These are phyloP conservation scores for Drosophila suzukii DNA, from an alignment of 1,140 invertebrate genomes.

Conservation along the genomic window DNA sequence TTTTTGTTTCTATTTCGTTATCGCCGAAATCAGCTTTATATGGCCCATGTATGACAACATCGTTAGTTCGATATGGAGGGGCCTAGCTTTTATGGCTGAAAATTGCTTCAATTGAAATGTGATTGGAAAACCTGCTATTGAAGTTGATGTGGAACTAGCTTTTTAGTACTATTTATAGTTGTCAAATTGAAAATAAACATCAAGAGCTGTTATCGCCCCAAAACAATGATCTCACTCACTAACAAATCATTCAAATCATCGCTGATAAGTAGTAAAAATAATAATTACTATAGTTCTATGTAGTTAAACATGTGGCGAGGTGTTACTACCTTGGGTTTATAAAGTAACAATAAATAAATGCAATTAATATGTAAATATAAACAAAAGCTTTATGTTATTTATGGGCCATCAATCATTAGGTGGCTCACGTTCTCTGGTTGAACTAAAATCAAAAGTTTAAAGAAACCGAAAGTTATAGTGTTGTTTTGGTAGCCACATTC, in stretches of 20 bases:
- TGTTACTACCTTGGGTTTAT: not conserved
- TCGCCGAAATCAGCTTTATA: constrained; percentile 34
- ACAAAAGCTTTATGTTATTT: constrained; percentile 4
- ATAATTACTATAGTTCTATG: constrained; percentile 3
- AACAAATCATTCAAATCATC: constrained; percentile 18
- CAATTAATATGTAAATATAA: constrained; percentile 15
- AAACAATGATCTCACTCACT: constrained; percentile 31
- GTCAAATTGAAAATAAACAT: constrained; percentile 22
- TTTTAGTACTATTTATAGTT: constrained; percentile 32
- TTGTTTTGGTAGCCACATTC: constrained; percentile 35
- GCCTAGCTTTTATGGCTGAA: constrained; percentile 24
- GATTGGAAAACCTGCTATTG: constrained; percentile 24
- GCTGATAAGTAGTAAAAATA: constrained; percentile 11
- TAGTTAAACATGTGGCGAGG: constrained; percentile 16
- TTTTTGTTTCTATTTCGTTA: constrained; percentile 15
- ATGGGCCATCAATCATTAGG: constrained; percentile 13
- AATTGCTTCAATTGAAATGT: constrained; percentile 40
- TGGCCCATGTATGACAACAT: constrained; percentile 63
- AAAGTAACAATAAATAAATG: constrained; percentile 2
- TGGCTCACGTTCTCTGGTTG: not conserved
- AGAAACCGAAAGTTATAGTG: constrained; percentile 66
- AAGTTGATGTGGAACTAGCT: not conserved
- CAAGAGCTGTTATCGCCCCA: constrained; percentile 7
- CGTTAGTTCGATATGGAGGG: constrained; percentile 35
- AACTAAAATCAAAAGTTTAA: constrained; percentile 23